phyloP scores from a whole-genome alignment of 2,797 vertebrate species.

The Pipistrellus nathusii region DNA sequence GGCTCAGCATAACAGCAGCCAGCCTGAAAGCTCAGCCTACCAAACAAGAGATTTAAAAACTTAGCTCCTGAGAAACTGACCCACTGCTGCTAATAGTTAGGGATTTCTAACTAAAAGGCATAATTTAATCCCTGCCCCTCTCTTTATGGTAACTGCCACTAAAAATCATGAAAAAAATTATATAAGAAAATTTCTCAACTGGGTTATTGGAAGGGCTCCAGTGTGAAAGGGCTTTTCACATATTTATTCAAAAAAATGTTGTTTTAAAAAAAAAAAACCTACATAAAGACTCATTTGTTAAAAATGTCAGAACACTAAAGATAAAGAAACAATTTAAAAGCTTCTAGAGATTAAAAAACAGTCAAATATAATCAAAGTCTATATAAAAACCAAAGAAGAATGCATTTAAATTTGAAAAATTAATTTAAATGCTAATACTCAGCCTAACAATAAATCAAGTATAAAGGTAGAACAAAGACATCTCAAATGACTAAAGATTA shows the following conservation, averaged over 20 bases:
- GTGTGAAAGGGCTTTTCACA: slow-evolving; percentile 24
- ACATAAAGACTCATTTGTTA: not conserved
- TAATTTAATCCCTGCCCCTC: not conserved
- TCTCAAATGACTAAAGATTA: slow-evolving; percentile 1
- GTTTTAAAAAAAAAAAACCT: slow-evolving; percentile 46
- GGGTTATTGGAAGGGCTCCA: not conserved
- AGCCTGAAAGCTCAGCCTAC: not conserved
- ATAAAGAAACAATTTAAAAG: not conserved
- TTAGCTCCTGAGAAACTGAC: not conserved
- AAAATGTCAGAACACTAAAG: not conserved
- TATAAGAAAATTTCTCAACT: slow-evolving; percentile 28
- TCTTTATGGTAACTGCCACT: not conserved
- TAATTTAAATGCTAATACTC: slow-evolving; percentile 14
- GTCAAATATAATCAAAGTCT: not conserved
- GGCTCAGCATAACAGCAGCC: not conserved
- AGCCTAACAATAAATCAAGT: slow-evolving; percentile 2
- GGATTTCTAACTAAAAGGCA: not conserved
- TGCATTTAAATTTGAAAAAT: slow-evolving; percentile 25
- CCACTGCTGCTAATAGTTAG: not conserved
- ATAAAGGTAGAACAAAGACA: slow-evolving; percentile 15
- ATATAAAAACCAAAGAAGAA: slow-evolving; percentile 12
- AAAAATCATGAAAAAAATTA: slow-evolving; percentile 7
- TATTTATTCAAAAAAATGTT: not conserved
- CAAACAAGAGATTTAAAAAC: not conserved
- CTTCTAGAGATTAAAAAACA: not conserved